These are phyloP conservation scores for Diogma glabrata DNA, from an alignment of 2,888 invertebrate genomes.

Conservation along the genomic window DNA sequence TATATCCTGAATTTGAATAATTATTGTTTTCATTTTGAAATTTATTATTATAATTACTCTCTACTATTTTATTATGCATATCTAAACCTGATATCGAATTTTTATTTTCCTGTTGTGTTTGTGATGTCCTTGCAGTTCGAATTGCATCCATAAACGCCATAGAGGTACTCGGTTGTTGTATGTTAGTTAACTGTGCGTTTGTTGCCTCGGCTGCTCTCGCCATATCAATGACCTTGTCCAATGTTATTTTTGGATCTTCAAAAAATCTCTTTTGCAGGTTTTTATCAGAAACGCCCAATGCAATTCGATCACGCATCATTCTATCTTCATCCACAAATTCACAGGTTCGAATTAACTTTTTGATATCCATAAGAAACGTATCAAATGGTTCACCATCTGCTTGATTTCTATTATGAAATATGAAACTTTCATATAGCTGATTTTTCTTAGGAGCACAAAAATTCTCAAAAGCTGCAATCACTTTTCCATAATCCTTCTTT, in stretches of 20 bases:
- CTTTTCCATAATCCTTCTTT: background rate
- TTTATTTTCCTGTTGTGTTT: too few species aligned
- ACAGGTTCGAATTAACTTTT: background rate
- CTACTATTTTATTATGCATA: too few species aligned
- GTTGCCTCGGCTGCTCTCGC: background rate
- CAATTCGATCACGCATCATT: slow-evolving; percentile 3
- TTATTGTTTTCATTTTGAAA: too few species aligned
- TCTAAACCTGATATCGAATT: too few species aligned
- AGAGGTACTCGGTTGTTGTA: too few species aligned
- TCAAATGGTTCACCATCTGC: background rate
- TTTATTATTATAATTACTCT: too few species aligned
- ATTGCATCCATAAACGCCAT: too few species aligned
- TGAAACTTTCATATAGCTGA: background rate
- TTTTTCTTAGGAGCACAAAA: background rate
- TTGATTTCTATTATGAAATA: background rate
- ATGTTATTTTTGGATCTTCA: background rate
- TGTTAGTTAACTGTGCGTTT: too few species aligned
- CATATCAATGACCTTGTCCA: background rate
- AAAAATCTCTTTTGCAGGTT: background rate
- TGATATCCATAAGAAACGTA: background rate
- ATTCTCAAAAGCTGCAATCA: background rate
- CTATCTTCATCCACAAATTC: background rate
- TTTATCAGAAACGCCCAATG: background rate
- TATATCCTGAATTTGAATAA: too few species aligned
- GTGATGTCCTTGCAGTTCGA: too few species aligned